A percentile compares a stretch with the other conserved stretches of the same genome.
These are phyloP conservation scores for Vulpes vulpes DNA, from an alignment of 2,113 vertebrate genomes.

Conservation along the genomic window DNA sequence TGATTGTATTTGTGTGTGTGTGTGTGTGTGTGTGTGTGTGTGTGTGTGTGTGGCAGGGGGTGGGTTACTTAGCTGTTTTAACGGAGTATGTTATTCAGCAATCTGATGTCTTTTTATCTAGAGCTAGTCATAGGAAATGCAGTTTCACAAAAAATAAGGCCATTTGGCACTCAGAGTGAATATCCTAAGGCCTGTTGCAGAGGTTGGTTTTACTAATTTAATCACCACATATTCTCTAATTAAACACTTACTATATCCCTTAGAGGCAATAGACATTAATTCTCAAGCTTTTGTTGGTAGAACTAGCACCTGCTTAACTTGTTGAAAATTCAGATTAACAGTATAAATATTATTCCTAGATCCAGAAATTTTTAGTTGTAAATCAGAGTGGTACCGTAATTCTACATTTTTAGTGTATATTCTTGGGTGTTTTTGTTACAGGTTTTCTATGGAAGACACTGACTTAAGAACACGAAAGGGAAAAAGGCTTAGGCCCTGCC, in stretches of 20 bases:
- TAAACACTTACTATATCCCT: not conserved
- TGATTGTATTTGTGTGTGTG: not conserved
- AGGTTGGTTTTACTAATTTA: conserved; percentile 6
- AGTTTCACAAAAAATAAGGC: not conserved
- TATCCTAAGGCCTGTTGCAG: not conserved
- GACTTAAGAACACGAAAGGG: not conserved
- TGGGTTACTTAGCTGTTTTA: not conserved
- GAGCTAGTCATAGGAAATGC: not conserved
- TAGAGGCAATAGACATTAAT: not conserved
- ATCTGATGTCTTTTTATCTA: not conserved
- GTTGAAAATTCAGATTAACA: conserved; percentile 21
- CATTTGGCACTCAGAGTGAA: not conserved
- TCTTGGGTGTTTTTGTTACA: not conserved
- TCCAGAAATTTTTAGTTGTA: not conserved
- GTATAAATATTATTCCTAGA: not conserved
- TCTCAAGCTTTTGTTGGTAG: not conserved
- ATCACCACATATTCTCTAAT: not conserved
- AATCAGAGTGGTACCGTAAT: not conserved
- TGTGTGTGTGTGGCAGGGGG: not conserved
- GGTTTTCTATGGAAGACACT: not conserved
- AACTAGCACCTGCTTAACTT: not conserved
- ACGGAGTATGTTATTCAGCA: not conserved
- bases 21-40: too few species aligned
- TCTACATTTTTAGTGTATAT: not conserved
- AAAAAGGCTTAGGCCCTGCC: not conserved